phyloP scores from a whole-genome alignment of 30 jellyfish, hydroid and myxozoan species.

The Aurelia coerulea region DNA sequence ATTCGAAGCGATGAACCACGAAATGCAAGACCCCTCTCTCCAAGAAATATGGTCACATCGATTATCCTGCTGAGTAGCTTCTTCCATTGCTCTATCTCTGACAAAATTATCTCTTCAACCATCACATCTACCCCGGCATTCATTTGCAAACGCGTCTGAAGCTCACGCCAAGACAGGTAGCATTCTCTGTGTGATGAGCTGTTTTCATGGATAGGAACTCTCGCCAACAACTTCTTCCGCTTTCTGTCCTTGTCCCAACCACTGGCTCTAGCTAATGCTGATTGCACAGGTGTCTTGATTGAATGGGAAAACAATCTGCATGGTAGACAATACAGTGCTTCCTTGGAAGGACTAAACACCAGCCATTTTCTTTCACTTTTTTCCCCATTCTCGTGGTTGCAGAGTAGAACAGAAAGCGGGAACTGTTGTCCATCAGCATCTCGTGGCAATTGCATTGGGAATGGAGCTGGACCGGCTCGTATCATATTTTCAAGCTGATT shows the following conservation, averaged over 20 bases:
- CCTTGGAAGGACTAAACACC: too few species aligned
- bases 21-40: too few species aligned
- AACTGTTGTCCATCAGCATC: slow-evolving; percentile 34
- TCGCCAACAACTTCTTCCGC: too few species aligned
- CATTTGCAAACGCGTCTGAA: slow-evolving; percentile 37
- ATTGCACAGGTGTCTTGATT: slow-evolving; percentile 25
- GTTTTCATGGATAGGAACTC: slow-evolving; percentile 24
- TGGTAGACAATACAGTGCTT: too few species aligned
- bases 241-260: too few species aligned
- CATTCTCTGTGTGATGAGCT: slow-evolving; percentile 21
- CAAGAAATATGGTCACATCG: slow-evolving; percentile 45
- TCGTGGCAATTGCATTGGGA: slow-evolving; percentile 43
- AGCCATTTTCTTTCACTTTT: not conserved
- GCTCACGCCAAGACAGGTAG: slow-evolving; percentile 49
- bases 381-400: slow-evolving; percentile 25
- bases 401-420: slow-evolving; percentile 32
- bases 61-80: slow-evolving; percentile 43
- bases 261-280: slow-evolving; percentile 27
- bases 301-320: slow-evolving; percentile 50
- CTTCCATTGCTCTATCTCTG: slow-evolving; percentile 46
- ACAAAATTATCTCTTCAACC: slow-evolving; percentile 40
- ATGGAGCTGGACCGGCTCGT: slow-evolving; percentile 52
- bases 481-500: slow-evolving; percentile 21
- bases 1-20: slow-evolving; percentile 51
- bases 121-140: slow-evolving; percentile 29